phyloP scores from a whole-genome alignment of 64 coral and sea anemone genomes.

The Montipora efflorescens region DNA sequence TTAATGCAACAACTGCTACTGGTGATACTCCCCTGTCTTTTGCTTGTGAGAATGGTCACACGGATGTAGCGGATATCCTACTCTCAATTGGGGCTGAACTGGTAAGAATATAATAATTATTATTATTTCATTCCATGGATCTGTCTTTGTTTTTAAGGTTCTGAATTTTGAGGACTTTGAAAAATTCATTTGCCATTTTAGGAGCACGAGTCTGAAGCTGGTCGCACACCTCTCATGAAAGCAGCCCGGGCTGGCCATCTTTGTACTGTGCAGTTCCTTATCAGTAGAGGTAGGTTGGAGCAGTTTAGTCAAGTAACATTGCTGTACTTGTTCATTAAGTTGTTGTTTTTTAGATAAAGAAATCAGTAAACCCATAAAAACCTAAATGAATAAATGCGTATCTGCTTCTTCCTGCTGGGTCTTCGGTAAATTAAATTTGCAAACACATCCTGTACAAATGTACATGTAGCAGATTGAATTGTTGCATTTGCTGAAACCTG shows the following conservation, averaged over 20 bases:
- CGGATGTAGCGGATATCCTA: slow-evolving; percentile 96
- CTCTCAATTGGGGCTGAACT: slow-evolving; percentile 87
- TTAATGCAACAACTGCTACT: slow-evolving; percentile 97
- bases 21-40: slow-evolving; percentile 96
- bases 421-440: too few relatives aligned
- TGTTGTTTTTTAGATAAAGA: too few relatives aligned
- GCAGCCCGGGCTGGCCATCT: slow-evolving; percentile 97
- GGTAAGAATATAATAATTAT: slow-evolving; percentile 23
- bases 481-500: too few relatives aligned
- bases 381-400: too few relatives aligned
- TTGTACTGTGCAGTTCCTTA: slow-evolving; percentile 98
- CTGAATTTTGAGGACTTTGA: not conserved
- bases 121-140: not conserved
- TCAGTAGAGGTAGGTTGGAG: slow-evolving; percentile 83
- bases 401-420: too few relatives aligned
- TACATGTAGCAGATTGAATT: too few relatives aligned
- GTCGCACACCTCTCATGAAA: slow-evolving; percentile 99
- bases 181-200: not conserved
- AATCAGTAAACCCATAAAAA: too few relatives aligned
- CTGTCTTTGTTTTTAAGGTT: not conserved
- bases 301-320: not conserved
- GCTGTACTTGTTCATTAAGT: too few relatives aligned
- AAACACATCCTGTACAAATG: too few relatives aligned
- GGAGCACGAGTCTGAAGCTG: slow-evolving; percentile 99
- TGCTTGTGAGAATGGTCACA: slow-evolving; percentile 99